Base-by-base conservation (phyloP, 2,113 vertebrate species). In the Dasypus novemcinctus region DNA sequence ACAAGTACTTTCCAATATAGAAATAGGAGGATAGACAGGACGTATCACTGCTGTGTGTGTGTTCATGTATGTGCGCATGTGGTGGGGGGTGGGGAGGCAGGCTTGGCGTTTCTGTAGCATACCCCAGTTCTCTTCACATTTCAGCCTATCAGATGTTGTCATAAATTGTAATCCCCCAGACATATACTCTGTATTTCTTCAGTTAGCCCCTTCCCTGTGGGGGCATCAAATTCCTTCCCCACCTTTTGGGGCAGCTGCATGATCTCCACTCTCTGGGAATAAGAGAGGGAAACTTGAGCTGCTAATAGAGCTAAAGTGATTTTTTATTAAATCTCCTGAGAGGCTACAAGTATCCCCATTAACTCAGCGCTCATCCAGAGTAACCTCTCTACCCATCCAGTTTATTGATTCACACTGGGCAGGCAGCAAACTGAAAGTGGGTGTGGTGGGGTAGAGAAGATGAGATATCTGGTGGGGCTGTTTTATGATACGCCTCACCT, bases 281-380 rank as follows among this genome's bases (percentile, higher is more conserved):
- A 38, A 38, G 82, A 74, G 33, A 91, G 92, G 86, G 75, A 97
- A 97, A 97, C 81, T 83, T 90, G 87, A 91, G 97, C 97, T 94
- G 90, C 96, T 98, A 98, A 98, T 98, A 97, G 97, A 75, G 29
- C 85, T 97, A 93, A 98, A 98, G 96, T 97, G 97, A 95, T 97
- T 94, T 94, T 75, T 11, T 7, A 7, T 78, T 54, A 91, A 86
- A 82, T 78, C 97, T 95, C 95, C 41, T 36, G 96, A 86, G 96
- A n/a, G 87, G 78, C 76, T 0, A 2, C 72, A 94, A 83, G 95
- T 93, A 96, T 91, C 68, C 7, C 91, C 96, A 92, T 96, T 94
- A 87, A 79, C 95, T 96, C 79, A 7, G 57, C 61, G 52, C 27
- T 71, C 7, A 15, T 92, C 78, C 86, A 88, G 66, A 36, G 5